Conservation (phyloP, 2,888 invertebrate species). For the Cosmorhoe ocellata region DNA sequence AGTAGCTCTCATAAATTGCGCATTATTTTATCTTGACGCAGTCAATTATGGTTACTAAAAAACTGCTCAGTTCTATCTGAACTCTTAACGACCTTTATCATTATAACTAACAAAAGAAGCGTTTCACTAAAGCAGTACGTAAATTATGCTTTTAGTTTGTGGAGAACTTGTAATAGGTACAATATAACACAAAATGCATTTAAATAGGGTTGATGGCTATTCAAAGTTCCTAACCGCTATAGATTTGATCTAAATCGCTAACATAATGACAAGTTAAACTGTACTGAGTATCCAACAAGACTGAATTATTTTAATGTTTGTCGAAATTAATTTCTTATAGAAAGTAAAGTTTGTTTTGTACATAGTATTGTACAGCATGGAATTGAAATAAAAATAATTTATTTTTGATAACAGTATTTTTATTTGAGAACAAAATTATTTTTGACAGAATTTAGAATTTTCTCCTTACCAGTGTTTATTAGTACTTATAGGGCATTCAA, state of each 20-base stretch:
- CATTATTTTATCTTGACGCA: neutral
- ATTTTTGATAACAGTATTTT: slow-evolving; percentile 67
- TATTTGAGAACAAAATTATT: slow-evolving; percentile 45
- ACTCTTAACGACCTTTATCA: too few relatives aligned
- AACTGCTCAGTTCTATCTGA: too few relatives aligned
- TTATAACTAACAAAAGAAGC: too few relatives aligned
- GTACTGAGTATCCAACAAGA: slow-evolving; percentile 73
- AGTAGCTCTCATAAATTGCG: neutral
- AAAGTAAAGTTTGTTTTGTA: slow-evolving; percentile 55
- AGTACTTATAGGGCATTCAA: too few relatives aligned
- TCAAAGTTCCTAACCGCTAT: slow-evolving; percentile 27
- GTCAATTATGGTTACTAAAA: too few relatives aligned
- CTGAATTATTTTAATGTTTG: slow-evolving; percentile 71
- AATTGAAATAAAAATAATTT: slow-evolving; percentile 74
- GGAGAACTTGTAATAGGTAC: neutral
- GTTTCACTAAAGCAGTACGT: too few relatives aligned
- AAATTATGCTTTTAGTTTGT: neutral
- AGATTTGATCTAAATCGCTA: slow-evolving; percentile 36
- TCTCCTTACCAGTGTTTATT: slow-evolving; percentile 6
- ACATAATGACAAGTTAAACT: slow-evolving; percentile 56
- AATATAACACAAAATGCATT: slow-evolving; percentile 10
- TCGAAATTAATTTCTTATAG: slow-evolving; percentile 51
- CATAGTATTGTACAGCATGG: slow-evolving; percentile 58
- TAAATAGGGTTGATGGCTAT: slow-evolving; percentile 7
- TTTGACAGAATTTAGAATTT: slow-evolving; percentile 1